A percentile compares a stretch with the other conserved stretches of the same genome.
phyloP scores from a whole-genome alignment of 2,113 vertebrate species.

The Lanius collurio region DNA sequence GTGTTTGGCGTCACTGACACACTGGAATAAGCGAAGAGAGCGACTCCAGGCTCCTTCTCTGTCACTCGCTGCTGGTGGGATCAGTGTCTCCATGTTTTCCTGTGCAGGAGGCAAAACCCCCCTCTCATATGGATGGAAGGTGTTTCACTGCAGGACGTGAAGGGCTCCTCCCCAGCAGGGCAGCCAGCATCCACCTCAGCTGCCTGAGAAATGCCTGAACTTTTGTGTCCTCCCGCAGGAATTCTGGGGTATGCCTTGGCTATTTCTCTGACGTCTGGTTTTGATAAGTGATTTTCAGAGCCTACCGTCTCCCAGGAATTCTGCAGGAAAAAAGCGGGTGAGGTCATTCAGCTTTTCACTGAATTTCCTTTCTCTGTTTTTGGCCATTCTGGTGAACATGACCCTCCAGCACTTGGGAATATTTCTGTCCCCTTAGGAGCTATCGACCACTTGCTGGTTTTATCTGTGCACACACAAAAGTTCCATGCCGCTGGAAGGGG shows the following conservation, averaged over 20 bases:
- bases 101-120: background rate
- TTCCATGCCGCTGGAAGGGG: constrained; percentile 73
- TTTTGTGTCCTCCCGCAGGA: constrained; percentile 33
- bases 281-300: constrained; percentile 73
- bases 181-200: background rate
- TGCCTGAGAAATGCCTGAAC: constrained; percentile 13
- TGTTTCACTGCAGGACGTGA: background rate
- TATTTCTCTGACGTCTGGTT: constrained; percentile 66
- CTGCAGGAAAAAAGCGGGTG: constrained; percentile 61
- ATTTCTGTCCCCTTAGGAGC: constrained; percentile 64
- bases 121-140: background rate
- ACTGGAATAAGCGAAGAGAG: background rate
- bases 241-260: constrained; percentile 58
- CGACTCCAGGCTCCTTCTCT: background rate
- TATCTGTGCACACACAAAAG: constrained; percentile 76
- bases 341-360: constrained; percentile 70
- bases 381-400: constrained; percentile 23
- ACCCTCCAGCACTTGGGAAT: constrained; percentile 63
- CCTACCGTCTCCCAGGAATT: constrained; percentile 72
- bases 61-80: background rate
- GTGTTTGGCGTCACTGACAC: constrained; percentile 31
- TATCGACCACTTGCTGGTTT: constrained; percentile 61
- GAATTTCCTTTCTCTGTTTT: constrained; percentile 70
- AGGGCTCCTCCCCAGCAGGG: constrained; percentile 7
- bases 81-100: background rate